These are phyloP conservation scores for Bathynomus jamesi DNA, from an alignment of 1,140 invertebrate genomes.

Conservation along the genomic window DNA sequence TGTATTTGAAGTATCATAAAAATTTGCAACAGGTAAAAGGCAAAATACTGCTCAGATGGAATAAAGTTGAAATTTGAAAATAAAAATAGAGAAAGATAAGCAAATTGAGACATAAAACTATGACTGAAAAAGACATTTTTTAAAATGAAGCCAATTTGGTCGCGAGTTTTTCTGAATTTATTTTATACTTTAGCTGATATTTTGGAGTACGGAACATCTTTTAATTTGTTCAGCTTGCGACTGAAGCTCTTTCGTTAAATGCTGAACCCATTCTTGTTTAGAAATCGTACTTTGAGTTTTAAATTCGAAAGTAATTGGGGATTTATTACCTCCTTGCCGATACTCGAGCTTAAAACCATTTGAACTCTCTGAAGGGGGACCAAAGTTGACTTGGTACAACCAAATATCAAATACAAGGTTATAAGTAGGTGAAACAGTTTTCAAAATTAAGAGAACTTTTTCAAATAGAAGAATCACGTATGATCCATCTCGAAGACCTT, in stretches of 20 bases:
- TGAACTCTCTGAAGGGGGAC: neutral
- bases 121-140: too few species aligned
- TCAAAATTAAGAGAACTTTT: neutral
- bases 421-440: neutral
- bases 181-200: too few species aligned
- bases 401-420: neutral
- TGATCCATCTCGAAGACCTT: neutral
- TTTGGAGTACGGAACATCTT: too few species aligned
- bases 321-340: neutral
- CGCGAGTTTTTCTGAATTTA: too few species aligned
- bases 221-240: neutral
- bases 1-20: too few species aligned
- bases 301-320: neutral
- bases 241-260: neutral
- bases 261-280: neutral
- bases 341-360: neutral
- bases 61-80: too few species aligned
- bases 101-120: too few species aligned
- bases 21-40: too few species aligned
- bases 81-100: too few species aligned
- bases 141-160: too few species aligned
- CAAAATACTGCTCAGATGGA: too few species aligned
- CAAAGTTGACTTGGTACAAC: neutral
- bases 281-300: neutral
- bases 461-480: neutral